These are phyloP conservation scores for Globia sparganii DNA, from an alignment of 2,888 invertebrate species.

Conservation along the genomic window DNA sequence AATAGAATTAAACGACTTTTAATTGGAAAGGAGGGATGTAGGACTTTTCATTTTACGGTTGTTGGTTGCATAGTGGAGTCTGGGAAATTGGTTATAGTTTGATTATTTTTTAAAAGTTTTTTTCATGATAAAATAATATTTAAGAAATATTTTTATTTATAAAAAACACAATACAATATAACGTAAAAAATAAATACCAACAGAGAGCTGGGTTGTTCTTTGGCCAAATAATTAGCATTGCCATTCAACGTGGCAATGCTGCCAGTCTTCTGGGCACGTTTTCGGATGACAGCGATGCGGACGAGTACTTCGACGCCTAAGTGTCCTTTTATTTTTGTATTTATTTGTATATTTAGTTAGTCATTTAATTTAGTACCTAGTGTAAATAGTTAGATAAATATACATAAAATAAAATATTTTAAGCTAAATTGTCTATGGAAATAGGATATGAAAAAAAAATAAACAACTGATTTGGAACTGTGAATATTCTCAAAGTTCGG, in stretches of 20 bases:
- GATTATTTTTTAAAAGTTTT: neutral
- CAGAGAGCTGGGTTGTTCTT: no score
- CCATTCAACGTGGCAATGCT: neutral
- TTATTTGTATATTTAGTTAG: no score
- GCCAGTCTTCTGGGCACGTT: neutral
- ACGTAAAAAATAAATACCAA: neutral
- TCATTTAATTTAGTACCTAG: neutral
- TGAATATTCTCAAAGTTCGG: neutral
- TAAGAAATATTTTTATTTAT: neutral
- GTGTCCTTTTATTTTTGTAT: neutral
- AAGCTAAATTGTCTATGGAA: no score
- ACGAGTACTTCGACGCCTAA: neutral
- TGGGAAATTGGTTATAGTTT: neutral
- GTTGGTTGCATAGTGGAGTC: neutral
- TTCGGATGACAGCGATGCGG: neutral
- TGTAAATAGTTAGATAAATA: no score
- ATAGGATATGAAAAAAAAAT: no score
- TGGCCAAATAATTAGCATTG: neutral
- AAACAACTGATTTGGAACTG: no score
- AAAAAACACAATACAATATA: neutral
- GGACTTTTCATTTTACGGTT: neutral
- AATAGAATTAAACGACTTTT: conserved; percentile 1
- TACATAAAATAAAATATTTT: no score
- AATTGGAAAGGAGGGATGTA: neutral
- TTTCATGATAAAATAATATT: no score